Evolutionary conservation across 1,140 invertebrate species (phyloP).

Genomic region (Drosophila ananassae): DNA sequence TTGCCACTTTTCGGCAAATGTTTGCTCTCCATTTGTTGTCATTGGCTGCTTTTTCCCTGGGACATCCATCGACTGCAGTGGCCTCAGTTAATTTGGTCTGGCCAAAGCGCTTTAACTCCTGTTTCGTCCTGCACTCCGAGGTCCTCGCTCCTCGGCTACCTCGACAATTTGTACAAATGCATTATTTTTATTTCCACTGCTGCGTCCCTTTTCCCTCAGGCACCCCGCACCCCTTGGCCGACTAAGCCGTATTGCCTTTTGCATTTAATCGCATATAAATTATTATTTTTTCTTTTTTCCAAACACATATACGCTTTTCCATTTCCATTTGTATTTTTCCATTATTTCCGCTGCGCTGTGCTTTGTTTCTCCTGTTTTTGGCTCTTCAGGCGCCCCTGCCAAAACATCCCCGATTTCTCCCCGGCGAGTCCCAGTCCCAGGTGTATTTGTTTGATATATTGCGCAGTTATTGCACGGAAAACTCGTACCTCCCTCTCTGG

Average conservation of each 20-base stretch:
- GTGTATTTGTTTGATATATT: constrained; percentile 80
- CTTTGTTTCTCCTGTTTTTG: constrained; percentile 36
- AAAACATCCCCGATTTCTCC: constrained; percentile 61
- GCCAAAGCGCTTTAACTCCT: not conserved
- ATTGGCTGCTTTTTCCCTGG: constrained; percentile 60
- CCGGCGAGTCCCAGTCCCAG: constrained; percentile 69
- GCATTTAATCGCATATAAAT: constrained; percentile 74
- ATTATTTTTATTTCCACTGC: constrained; percentile 66
- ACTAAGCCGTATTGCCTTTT: constrained; percentile 35
- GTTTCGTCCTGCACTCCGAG: not conserved
- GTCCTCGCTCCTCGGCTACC: constrained; percentile 9
- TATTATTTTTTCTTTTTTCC: constrained; percentile 54
- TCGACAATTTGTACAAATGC: constrained; percentile 71
- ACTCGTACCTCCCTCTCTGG: constrained; percentile 3
- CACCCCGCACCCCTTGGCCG: constrained; percentile 1
- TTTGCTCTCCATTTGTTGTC: constrained; percentile 66
- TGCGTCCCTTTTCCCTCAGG: constrained; percentile 13
- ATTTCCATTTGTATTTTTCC: constrained; percentile 65
- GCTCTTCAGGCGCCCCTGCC: constrained; percentile 41
- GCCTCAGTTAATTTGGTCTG: constrained; percentile 17
- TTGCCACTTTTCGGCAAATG: constrained; percentile 4
- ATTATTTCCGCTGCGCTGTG: constrained; percentile 55
- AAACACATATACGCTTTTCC: constrained; percentile 38
- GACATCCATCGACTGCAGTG: constrained; percentile 48
- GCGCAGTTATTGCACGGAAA: constrained; percentile 69